Evolutionary conservation across 2,888 invertebrate genomes (phyloP).

Genomic region (Drosophila monieri): DNA sequence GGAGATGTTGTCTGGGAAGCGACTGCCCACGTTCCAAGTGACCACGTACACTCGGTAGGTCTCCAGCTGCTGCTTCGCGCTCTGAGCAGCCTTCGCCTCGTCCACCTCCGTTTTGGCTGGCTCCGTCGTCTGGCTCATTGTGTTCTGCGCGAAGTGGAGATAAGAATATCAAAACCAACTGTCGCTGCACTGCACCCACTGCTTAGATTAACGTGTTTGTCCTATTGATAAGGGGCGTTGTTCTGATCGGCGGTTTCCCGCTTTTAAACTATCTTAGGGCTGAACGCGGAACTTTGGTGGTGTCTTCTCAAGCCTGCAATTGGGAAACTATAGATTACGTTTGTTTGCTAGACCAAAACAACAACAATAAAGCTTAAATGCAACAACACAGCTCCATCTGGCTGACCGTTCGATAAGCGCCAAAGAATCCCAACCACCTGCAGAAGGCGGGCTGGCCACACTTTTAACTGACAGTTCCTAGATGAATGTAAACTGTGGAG

Average conservation of each 20-base stretch:
- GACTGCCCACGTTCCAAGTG: conserved; percentile 96
- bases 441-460: neutral
- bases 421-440: neutral
- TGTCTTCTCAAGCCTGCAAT: neutral
- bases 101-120: conserved; percentile 6
- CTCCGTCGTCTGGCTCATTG: conserved; percentile 26
- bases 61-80: conserved; percentile 65
- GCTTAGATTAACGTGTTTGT: neutral
- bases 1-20: conserved; percentile 89
- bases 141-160: neutral
- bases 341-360: neutral
- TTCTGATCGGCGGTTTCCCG: neutral
- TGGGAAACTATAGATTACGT: neutral
- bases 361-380: neutral
- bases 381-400: conserved; percentile 1
- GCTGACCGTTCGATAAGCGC: neutral
- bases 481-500: neutral
- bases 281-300: neutral
- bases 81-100: conserved; percentile 9
- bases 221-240: neutral
- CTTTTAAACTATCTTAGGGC: neutral
- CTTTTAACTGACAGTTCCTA: neutral
- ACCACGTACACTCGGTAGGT: conserved; percentile 89
- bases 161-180: neutral
- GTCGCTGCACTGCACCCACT: conserved; percentile 6